These are phyloP conservation scores for Phthorimaea operculella DNA, from an alignment of 1,140 invertebrate species.

Conservation along the genomic window DNA sequence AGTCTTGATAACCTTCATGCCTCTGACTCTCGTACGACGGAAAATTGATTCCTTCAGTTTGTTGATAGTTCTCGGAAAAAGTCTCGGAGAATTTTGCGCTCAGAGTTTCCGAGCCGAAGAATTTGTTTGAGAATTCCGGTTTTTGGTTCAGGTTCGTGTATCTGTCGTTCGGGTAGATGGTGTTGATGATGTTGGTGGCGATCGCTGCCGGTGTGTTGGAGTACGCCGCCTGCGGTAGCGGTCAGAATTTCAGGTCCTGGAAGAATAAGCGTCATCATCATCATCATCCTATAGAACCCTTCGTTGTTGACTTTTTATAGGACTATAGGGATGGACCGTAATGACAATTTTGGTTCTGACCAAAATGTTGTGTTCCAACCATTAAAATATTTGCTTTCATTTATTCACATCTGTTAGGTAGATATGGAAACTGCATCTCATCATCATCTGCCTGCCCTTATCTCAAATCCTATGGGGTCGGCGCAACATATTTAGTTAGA, in stretches of 20 bases:
- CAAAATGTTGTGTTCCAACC: no score
- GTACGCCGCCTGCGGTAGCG: slow-evolving; percentile 49
- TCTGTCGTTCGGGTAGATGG: slow-evolving; percentile 50
- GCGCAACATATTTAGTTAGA: no score
- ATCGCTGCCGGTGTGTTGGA: slow-evolving; percentile 48
- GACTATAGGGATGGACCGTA: no score
- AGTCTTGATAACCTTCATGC: slow-evolving; percentile 53
- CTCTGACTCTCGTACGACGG: slow-evolving; percentile 42
- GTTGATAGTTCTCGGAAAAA: slow-evolving; percentile 54
- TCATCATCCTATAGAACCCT: no score
- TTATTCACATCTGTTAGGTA: no score
- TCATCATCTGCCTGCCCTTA: no score
- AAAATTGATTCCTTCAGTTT: slow-evolving; percentile 47
- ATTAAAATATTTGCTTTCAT: no score
- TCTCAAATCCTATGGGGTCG: no score
- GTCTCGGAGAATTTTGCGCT: slow-evolving; percentile 48
- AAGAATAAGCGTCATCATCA: no score
- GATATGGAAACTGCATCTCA: no score
- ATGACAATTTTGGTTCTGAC: no score
- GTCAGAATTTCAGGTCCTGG: slow-evolving; percentile 72
- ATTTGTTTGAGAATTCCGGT: slow-evolving; percentile 35
- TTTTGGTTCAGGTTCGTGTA: slow-evolving; percentile 45
- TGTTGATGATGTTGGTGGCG: slow-evolving; percentile 58
- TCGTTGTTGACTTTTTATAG: no score
- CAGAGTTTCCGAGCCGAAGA: slow-evolving; percentile 52